Percentiles rank a stretch among this genome's conserved stretches.
phyloP scores from a whole-genome alignment of 2,797 vertebrate genomes.

The Macropodus opercularis region DNA sequence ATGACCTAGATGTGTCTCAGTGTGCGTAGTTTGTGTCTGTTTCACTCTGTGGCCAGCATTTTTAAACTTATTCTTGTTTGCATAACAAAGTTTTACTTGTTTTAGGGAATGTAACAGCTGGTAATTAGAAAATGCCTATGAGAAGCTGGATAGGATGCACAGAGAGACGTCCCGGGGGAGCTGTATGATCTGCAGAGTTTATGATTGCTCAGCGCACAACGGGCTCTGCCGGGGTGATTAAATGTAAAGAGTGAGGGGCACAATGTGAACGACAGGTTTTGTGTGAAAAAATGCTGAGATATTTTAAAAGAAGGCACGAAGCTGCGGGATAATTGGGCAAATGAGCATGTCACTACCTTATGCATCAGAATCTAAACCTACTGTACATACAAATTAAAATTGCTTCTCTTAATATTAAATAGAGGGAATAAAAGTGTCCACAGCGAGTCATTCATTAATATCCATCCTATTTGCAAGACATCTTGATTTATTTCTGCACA shows the following conservation, averaged over 20 bases:
- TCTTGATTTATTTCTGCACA: constrained; percentile 37
- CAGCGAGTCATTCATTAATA: constrained; percentile 40
- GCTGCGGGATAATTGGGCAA: not conserved
- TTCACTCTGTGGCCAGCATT: not conserved
- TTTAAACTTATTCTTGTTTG: constrained; percentile 40
- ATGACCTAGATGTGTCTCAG: constrained; percentile 1
- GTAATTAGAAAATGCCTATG: constrained; percentile 61
- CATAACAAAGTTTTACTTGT: constrained; percentile 52
- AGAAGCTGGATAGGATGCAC: constrained; percentile 44
- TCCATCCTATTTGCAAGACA: constrained; percentile 43
- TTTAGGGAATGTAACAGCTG: constrained; percentile 45
- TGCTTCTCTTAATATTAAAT: too few relatives aligned
- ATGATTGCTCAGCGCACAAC: constrained; percentile 47
- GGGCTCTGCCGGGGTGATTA: constrained; percentile 29
- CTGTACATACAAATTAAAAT: too few relatives aligned
- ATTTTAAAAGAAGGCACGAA: not conserved
- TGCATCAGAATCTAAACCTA: too few relatives aligned
- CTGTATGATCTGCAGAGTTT: constrained; percentile 59
- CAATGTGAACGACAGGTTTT: constrained; percentile 21
- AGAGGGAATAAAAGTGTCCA: constrained; percentile 26
- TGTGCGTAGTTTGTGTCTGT: constrained; percentile 5
- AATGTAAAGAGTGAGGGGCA: constrained; percentile 50
- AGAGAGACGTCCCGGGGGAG: constrained; percentile 51
- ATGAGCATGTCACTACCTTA: constrained; percentile 20
- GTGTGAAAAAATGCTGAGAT: constrained; percentile 9